These are phyloP conservation scores for Typhlichthys subterraneus DNA, from an alignment of 2,797 vertebrate species.

Conservation along the genomic window DNA sequence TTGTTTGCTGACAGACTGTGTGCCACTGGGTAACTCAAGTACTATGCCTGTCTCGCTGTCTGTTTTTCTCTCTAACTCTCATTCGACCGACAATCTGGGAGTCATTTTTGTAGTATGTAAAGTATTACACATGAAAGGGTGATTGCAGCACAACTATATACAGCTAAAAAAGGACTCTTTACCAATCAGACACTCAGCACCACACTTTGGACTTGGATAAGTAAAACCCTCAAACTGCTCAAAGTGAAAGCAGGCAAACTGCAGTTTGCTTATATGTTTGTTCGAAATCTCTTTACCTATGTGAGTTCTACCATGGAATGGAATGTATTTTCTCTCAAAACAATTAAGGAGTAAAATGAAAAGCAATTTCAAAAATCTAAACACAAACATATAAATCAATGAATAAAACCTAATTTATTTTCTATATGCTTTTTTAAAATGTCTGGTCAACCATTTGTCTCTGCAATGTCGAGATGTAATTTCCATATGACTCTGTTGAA, in stretches of 20 bases:
- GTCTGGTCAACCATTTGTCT: constrained; percentile 20
- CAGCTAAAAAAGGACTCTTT: constrained; percentile 22
- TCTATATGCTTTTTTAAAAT: too few species aligned
- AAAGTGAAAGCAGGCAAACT: constrained; percentile 2
- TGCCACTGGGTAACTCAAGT: not conserved
- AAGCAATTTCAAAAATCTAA: too few species aligned
- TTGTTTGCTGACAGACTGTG: not conserved
- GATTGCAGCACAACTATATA: constrained; percentile 1
- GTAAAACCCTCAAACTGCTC: not conserved
- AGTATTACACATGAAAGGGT: constrained; percentile 27
- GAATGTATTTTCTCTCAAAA: not conserved
- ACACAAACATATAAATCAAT: constrained; percentile 18
- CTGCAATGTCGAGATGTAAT: constrained; percentile 26
- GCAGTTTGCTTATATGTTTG: not conserved
- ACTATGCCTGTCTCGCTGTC: not conserved
- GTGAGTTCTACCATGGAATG: not conserved
- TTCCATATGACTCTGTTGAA: constrained; percentile 14
- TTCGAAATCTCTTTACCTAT: not conserved
- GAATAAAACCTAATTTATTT: too few species aligned
- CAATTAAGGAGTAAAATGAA: too few species aligned
- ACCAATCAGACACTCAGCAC: constrained; percentile 9
- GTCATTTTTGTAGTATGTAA: constrained; percentile 23
- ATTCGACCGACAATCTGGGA: constrained; percentile 17
- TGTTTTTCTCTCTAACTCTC: not conserved
- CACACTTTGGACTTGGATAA: constrained; percentile 14